Percentiles rank a stretch among this genome's conserved stretches.
Evolutionary conservation across 1,140 invertebrate genomes (phyloP).

Genomic region (Goniozus legneri): DNA sequence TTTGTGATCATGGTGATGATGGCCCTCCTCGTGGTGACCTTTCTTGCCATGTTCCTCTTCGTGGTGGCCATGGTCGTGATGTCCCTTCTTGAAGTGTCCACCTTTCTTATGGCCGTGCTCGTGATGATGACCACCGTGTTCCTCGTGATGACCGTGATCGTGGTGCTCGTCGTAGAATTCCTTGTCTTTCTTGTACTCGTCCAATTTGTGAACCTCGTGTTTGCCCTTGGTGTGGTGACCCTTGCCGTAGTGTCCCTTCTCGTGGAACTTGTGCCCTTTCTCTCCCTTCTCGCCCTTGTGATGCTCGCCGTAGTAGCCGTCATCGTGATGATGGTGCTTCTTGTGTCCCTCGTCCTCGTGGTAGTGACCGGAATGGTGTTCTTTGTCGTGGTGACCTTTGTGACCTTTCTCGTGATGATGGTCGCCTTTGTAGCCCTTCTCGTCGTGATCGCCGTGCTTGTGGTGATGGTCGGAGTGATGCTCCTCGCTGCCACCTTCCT

Average conservation of each 20-base stretch:
- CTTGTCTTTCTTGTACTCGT: conserved; percentile 69
- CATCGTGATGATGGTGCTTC: conserved; percentile 65
- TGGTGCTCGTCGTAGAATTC: conserved; percentile 76
- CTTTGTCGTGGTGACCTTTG: conserved; percentile 65
- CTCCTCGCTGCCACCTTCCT: conserved; percentile 58
- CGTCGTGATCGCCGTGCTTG: conserved; percentile 45
- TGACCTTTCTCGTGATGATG: conserved; percentile 62
- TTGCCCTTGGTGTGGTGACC: conserved; percentile 64
- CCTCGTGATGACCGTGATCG: conserved; percentile 75
- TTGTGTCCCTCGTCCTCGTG: conserved; percentile 63
- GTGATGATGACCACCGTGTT: conserved; percentile 70
- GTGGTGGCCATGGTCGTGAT: conserved; percentile 63
- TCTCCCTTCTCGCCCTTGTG: conserved; percentile 60
- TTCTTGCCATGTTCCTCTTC: conserved; percentile 62
- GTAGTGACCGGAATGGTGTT: conserved; percentile 61
- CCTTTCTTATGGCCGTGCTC: conserved; percentile 68
- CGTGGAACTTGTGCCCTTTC: conserved; percentile 64
- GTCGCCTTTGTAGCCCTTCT: conserved; percentile 57
- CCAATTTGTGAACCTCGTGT: conserved; percentile 66
- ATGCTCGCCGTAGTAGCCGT: conserved; percentile 62
- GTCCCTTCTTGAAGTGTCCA: conserved; percentile 51
- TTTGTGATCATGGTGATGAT: conserved; percentile 31
- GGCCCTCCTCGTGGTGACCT: conserved; percentile 46
- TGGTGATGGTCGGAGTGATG: conserved; percentile 56
- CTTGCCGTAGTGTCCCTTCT: conserved; percentile 64